phyloP scores from a whole-genome alignment of 2,113 vertebrate genomes.

The Sitta europaea region DNA sequence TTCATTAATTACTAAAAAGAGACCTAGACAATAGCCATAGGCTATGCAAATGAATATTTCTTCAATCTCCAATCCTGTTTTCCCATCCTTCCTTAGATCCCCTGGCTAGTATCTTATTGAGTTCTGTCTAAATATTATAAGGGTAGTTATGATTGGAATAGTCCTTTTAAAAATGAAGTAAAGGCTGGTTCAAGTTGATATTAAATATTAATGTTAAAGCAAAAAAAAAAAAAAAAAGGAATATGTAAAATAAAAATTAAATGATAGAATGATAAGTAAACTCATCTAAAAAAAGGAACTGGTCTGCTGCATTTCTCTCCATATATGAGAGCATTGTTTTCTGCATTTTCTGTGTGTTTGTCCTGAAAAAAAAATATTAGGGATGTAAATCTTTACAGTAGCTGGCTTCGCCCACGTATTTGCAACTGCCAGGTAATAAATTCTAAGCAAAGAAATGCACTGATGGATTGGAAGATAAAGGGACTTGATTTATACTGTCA shows the following conservation, averaged over 20 bases:
- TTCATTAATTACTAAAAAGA: not conserved
- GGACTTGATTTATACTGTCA: conserved; percentile 55
- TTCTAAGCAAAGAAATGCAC: conserved; percentile 38
- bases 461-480: conserved; percentile 52
- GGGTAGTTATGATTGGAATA: not conserved
- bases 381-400: conserved; percentile 47
- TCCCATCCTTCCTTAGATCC: not conserved
- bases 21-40: not conserved
- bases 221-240: not conserved
- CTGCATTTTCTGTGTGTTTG: not conserved
- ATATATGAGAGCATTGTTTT: not conserved
- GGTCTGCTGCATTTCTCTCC: not conserved
- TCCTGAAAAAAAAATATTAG: not conserved
- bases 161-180: not conserved
- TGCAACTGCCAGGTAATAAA: conserved; percentile 34
- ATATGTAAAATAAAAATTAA: not conserved
- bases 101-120: not conserved
- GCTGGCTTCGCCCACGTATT: not conserved
- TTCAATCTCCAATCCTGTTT: not conserved
- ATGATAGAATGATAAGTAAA: not conserved
- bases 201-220: not conserved
- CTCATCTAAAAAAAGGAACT: not conserved
- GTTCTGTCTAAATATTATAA: not conserved
- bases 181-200: not conserved
- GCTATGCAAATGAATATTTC: not conserved